phyloP scores from a whole-genome alignment of 2,113 vertebrate species.

The Cyanistes caeruleus region DNA sequence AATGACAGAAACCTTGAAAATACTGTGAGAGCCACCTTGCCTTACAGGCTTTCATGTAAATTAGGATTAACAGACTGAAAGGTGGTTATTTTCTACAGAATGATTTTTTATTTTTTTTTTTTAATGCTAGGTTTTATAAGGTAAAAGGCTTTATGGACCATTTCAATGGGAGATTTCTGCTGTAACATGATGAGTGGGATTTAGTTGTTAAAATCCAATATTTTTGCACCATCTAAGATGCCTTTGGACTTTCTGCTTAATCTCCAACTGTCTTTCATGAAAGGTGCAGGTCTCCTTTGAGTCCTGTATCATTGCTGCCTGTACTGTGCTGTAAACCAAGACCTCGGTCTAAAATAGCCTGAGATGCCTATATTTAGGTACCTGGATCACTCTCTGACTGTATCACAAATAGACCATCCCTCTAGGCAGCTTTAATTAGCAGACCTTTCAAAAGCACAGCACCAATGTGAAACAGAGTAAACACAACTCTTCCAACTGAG shows the following conservation, averaged over 20 bases:
- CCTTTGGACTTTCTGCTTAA: neutral
- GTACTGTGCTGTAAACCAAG: neutral
- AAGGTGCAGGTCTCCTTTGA: neutral
- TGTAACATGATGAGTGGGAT: neutral
- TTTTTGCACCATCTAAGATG: neutral
- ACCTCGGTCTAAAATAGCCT: neutral
- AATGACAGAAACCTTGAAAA: neutral
- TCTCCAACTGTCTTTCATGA: neutral
- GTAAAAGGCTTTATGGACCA: neutral
- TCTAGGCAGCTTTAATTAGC: constrained; percentile 4
- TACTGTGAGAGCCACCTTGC: neutral
- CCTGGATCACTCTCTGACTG: constrained; percentile 12
- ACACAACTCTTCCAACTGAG: neutral
- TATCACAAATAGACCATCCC: constrained; percentile 13
- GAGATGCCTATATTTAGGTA: constrained; percentile 36
- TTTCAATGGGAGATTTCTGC: neutral
- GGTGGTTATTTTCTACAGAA: neutral
- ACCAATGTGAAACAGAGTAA: neutral
- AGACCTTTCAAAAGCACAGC: neutral
- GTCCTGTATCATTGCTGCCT: neutral
- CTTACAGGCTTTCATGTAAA: neutral
- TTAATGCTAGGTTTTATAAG: neutral
- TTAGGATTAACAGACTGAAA: neutral
- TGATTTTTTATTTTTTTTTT: neutral
- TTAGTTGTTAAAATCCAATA: neutral